Conservation (phyloP, 2,888 invertebrate genomes). For the Serrognathus titanus region DNA sequence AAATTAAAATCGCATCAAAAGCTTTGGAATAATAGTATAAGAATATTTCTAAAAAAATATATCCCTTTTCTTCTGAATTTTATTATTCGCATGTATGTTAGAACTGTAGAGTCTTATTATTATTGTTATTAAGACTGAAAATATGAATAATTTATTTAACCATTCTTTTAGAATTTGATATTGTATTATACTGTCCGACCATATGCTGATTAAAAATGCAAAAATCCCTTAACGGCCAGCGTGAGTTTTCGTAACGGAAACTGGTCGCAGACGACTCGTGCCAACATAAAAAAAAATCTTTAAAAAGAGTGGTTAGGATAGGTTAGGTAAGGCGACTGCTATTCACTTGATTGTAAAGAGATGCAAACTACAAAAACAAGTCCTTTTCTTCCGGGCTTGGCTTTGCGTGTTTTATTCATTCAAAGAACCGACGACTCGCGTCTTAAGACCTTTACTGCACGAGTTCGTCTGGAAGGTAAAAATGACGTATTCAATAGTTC, state of each 20-base stretch:
- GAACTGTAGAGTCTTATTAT: too few relatives aligned
- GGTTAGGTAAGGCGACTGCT: slow-evolving; percentile 12
- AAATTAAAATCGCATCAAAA: too few relatives aligned
- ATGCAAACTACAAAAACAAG: slow-evolving; percentile 19
- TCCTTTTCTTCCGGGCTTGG: slow-evolving; percentile 24
- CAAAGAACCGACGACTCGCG: slow-evolving; percentile 19
- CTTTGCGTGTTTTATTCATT: slow-evolving; percentile 19
- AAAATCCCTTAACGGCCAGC: slow-evolving; percentile 13
- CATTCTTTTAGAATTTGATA: too few relatives aligned
- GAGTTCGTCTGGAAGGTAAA: background rate
- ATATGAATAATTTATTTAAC: too few relatives aligned
- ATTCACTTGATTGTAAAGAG: slow-evolving; percentile 8
- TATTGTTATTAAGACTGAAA: too few relatives aligned
- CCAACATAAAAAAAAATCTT: slow-evolving; percentile 10
- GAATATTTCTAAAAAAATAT: too few relatives aligned
- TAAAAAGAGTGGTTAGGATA: slow-evolving; percentile 15
- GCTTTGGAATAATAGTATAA: too few relatives aligned
- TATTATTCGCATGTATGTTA: too few relatives aligned
- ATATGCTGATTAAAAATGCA: slow-evolving; percentile 1
- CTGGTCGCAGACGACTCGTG: slow-evolving; percentile 19
- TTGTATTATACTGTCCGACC: too few relatives aligned
- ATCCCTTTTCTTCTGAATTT: too few relatives aligned
- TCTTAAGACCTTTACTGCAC: slow-evolving; percentile 16
- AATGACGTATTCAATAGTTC: too few relatives aligned
- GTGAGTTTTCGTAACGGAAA: slow-evolving; percentile 17